A percentile compares a stretch with the other conserved stretches of the same genome.
phyloP scores from a whole-genome alignment of 1,140 invertebrate species.

The Leptinotarsa lineolata region DNA sequence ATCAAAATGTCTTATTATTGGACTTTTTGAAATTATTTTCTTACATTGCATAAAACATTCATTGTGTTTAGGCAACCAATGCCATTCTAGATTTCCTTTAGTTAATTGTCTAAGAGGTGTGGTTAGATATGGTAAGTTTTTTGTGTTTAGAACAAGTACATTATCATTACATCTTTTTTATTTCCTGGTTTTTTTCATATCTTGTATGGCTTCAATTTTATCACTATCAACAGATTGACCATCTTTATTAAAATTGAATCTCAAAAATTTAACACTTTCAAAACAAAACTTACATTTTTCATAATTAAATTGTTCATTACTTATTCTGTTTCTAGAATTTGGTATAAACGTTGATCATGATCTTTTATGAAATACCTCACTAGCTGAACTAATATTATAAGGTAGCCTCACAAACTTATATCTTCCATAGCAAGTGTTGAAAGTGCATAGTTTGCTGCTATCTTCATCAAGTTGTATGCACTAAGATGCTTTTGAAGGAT shows the following conservation, averaged over 20 bases:
- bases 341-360: slow-evolving; percentile 13
- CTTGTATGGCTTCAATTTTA: slow-evolving; percentile 41
- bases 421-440: too few relatives aligned
- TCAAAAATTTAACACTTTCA: slow-evolving; percentile 46
- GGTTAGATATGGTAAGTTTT: too few relatives aligned
- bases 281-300: slow-evolving; percentile 39
- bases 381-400: neutral
- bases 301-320: slow-evolving; percentile 20
- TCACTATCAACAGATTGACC: slow-evolving; percentile 48
- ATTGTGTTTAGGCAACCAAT: too few relatives aligned
- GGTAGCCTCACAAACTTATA: slow-evolving; percentile 29
- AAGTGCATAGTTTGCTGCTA: too few relatives aligned
- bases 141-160: too few relatives aligned
- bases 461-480: too few relatives aligned
- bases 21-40: too few relatives aligned
- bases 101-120: too few relatives aligned
- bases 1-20: too few relatives aligned
- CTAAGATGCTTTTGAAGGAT: too few relatives aligned
- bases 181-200: slow-evolving; percentile 2
- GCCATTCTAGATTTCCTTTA: too few relatives aligned
- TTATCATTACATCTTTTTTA: neutral
- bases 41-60: too few relatives aligned
- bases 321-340: slow-evolving; percentile 6
- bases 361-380: slow-evolving; percentile 21
- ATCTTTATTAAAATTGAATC: slow-evolving; percentile 45